Evolutionary conservation across 92 coral and sea anemone genomes (phyloP), one percentile per base, ranked within the genome.

Genomic region (Paragorgia papillata): DNA sequence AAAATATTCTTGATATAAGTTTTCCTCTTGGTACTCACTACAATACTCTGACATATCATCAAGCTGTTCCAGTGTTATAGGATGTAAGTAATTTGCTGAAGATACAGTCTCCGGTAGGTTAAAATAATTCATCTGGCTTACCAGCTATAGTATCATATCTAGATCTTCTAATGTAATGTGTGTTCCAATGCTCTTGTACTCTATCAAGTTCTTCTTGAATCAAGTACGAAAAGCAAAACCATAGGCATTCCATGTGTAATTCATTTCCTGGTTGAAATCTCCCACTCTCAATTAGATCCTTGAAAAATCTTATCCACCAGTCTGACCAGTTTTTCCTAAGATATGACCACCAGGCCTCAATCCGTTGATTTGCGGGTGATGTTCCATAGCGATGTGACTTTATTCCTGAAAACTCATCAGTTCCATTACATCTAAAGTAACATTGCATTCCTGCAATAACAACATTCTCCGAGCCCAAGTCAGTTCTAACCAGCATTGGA

Each of bases 31-130:
- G 62, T 84, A 84, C 58, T 84, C 88, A 63, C 70, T 80, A 62
- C 88, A 84, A 79, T 79, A 84, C 30, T 84, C 79, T 69, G 76
- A 59, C 88, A 79, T 79, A 62, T 79, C 88, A 49, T 79, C 68
- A 84, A 84, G 79, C 59, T 84, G 67, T 35, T 79, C 80, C 69
- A 65, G 66, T 56, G 75, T 82, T 64, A 84, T 84, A 70, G 76
- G 75, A 71, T 84, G 79, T 78, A 79, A 46, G 22, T 79, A 78
- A 79, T 84, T 71, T 71, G 61, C 83, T 68, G 75, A 74, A 84
- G 57, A 79, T 39, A 74, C 65, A 70, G 84, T 66, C 79, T 84
- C 88, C 31, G 84, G 84, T 70, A 84, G 76, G 78, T n/a, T 69
- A 84, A 56, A 66, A 84, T 69, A 84, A 55, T 43, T 75, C 82